Conservation (phyloP, 2,113 vertebrate genomes). For the Paralichthys olivaceus region DNA sequence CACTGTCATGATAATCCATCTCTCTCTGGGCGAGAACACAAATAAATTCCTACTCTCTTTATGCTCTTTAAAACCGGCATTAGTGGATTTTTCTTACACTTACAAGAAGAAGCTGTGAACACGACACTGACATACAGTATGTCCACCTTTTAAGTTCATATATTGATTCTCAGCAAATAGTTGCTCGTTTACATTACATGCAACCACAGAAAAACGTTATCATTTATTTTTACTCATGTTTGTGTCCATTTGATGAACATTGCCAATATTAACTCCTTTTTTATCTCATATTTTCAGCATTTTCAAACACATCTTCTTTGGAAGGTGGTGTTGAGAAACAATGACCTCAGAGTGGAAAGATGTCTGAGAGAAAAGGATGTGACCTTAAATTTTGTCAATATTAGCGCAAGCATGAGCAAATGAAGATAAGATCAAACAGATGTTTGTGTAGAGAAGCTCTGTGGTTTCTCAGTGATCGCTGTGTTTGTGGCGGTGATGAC, state of each 20-base stretch:
- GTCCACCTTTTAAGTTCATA: neutral
- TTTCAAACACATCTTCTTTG: neutral
- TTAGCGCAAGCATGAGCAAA: neutral
- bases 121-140: neutral
- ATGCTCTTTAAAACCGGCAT: neutral
- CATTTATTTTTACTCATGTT: no score
- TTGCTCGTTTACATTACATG: neutral
- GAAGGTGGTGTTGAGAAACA: neutral
- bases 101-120: neutral
- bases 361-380: neutral
- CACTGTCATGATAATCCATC: no score
- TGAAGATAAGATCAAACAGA: slow-evolving; percentile 25
- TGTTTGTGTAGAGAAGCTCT: slow-evolving; percentile 30
- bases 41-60: no score
- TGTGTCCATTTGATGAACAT: neutral
- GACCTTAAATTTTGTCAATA: neutral
- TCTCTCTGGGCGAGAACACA: no score
- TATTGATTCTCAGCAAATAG: neutral
- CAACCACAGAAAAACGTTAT: no score
- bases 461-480: slow-evolving; percentile 24
- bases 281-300: neutral
- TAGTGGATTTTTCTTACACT: no score
- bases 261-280: no score
- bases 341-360: neutral
- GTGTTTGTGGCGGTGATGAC: slow-evolving; percentile 47